Evolutionary conservation across 2,888 invertebrate genomes (phyloP).

Genomic region (Chironomus tentans): DNA sequence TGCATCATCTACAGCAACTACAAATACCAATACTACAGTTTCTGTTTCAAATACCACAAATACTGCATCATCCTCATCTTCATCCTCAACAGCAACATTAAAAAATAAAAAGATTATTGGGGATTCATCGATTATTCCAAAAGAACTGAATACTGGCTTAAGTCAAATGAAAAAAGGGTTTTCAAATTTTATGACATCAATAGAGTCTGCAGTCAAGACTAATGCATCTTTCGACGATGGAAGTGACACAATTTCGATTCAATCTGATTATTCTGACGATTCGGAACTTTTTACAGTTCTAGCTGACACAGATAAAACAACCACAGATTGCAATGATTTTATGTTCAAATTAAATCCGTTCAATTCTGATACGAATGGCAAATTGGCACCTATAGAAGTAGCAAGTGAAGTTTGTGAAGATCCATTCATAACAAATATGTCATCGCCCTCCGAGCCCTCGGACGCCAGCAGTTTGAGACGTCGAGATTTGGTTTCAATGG

Average conservation of each 20-base stretch:
- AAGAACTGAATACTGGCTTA: slow-evolving; percentile 43
- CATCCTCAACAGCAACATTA: background rate
- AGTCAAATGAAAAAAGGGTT: slow-evolving; percentile 77
- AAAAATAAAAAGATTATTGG: slow-evolving; percentile 7
- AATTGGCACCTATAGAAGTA: slow-evolving; percentile 54
- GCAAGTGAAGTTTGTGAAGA: slow-evolving; percentile 79
- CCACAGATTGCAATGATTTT: slow-evolving; percentile 59
- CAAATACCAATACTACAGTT: background rate
- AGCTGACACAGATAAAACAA: slow-evolving; percentile 50
- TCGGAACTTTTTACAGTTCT: slow-evolving; percentile 75
- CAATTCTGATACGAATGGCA: slow-evolving; percentile 44
- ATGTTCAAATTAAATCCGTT: slow-evolving; percentile 53
- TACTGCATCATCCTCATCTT: slow-evolving; percentile 15
- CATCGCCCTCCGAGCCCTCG: slow-evolving; percentile 76
- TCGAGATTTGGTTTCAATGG: slow-evolving; percentile 61
- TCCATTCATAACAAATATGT: slow-evolving; percentile 51
- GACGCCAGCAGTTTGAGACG: slow-evolving; percentile 69
- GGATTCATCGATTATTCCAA: slow-evolving; percentile 19
- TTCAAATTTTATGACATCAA: slow-evolving; percentile 70
- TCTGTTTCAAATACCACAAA: background rate
- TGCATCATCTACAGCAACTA: background rate
- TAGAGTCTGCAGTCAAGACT: slow-evolving; percentile 69
- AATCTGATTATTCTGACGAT: slow-evolving; percentile 79
- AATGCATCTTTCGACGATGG: slow-evolving; percentile 58
- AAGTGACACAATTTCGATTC: slow-evolving; percentile 63